phyloP scores from a whole-genome alignment of 2,888 invertebrate species.

The Diadegma fenestrale region DNA sequence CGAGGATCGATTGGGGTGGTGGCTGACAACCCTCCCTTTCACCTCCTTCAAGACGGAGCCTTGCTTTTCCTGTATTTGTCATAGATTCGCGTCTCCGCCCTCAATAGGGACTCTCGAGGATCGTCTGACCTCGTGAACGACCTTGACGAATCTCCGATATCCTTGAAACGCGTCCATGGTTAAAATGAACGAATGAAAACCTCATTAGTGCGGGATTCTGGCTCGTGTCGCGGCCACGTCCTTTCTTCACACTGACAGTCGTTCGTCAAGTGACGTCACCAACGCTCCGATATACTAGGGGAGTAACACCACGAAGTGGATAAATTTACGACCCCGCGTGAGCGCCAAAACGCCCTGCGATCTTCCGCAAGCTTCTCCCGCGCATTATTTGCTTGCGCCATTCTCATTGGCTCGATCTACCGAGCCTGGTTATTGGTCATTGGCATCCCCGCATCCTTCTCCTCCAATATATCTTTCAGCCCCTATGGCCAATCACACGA shows the following conservation, averaged over 20 bases:
- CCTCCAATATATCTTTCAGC: background rate
- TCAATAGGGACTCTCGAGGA: background rate
- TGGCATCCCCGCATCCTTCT: background rate
- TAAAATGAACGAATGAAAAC: background rate
- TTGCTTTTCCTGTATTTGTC: background rate
- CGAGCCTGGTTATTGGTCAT: conserved; percentile 16
- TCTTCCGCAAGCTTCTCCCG: conserved; percentile 45
- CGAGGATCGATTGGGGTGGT: conserved; percentile 63
- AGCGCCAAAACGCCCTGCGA: conserved; percentile 61
- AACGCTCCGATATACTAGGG: conserved; percentile 80
- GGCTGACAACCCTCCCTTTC: conserved; percentile 14
- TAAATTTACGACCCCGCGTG: conserved; percentile 75
- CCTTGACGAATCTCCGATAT: background rate
- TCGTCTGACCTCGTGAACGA: conserved; percentile 3
- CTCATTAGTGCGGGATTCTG: background rate
- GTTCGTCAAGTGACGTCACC: conserved; percentile 80
- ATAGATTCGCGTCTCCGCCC: background rate
- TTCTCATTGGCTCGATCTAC: conserved; percentile 2
- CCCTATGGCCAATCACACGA: conserved; percentile 10
- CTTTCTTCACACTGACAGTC: conserved; percentile 54
- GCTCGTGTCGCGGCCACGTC: too few species aligned
- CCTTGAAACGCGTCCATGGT: background rate
- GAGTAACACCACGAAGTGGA: conserved; percentile 79
- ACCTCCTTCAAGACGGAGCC: conserved; percentile 8
- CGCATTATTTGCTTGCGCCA: conserved; percentile 25